Base-by-base conservation (phyloP, 2,888 invertebrate genomes). In the Leptopilina myrica region DNA sequence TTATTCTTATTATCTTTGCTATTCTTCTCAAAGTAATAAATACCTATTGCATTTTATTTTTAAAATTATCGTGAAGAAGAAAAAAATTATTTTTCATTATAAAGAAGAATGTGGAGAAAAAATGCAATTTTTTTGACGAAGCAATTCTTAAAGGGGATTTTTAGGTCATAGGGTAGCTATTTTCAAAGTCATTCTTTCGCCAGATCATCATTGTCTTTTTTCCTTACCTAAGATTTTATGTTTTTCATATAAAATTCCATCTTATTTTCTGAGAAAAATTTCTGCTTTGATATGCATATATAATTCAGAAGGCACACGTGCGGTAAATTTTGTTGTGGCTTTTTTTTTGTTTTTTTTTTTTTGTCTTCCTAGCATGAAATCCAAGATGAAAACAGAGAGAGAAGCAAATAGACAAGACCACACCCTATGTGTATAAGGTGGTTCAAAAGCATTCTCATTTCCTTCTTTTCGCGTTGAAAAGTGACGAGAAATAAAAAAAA, bases 401-500 rank as follows among this genome's bases (percentile, higher is more conserved):
- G 62, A 62, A 20, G 62, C 20, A 62, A 62, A 62, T 62, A 62
- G 62, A 15, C 62, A 62, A n/a, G 49, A 53, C 69, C 69, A 69
- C 69, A 69, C 69, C 69, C 69, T 20, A 49, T 12, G 46, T 49
- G 20, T 49, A 69, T 69, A 49, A 49, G 14, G 26, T 53, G 53
- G 49, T 46, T 49, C 69, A 69, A 69, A 66, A 67, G 66, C 75
- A 76, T 79, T 81, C 79, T 79, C 81, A 79, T 78, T 82, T 76
- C 78, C 79, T 49, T 80, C 78, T 80, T 80, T 76, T 64, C 75
- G 78, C n/a, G 65, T 64, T 66, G 49, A 62, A 49, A 26, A 53
- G 65, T 64, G 46, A 76, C 77, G 83, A 77, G 80, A 79, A 80
- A 64, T 76, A 79, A 80, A 83, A 82, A 76, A 81, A 76, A 49